These are phyloP conservation scores for Parnassius glacialis DNA, from an alignment of 2,888 invertebrate species.

Conservation along the genomic window DNA sequence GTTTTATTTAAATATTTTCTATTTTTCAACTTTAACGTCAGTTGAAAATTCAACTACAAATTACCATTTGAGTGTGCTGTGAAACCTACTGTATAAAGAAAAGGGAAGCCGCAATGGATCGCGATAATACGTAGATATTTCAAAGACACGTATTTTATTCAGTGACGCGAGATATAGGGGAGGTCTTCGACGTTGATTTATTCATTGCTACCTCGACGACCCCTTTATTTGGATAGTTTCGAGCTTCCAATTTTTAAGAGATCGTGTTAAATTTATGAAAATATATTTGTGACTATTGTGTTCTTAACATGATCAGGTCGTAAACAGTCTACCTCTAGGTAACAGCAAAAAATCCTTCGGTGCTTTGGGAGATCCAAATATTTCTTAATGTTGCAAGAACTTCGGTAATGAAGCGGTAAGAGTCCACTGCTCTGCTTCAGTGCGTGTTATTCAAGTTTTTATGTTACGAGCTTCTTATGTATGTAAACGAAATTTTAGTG, in stretches of 20 bases:
- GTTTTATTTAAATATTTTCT: no score
- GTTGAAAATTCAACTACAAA: conserved; percentile 1
- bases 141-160: conserved; percentile 74
- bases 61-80: conserved; percentile 18
- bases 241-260: background rate
- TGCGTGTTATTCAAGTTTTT: no score
- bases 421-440: no score
- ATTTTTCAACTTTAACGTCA: background rate
- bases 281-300: background rate
- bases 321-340: no score
- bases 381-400: no score
- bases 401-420: no score
- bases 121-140: conserved; percentile 63
- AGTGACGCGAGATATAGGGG: conserved; percentile 39
- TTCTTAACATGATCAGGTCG: no score
- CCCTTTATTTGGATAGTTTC: conserved; percentile 29
- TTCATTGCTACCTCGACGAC: conserved; percentile 52
- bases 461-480: no score
- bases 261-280: background rate
- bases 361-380: no score
- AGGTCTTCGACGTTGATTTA: conserved; percentile 61
- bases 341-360: no score
- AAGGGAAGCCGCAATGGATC: conserved; percentile 49
- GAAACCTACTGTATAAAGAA: conserved; percentile 38
- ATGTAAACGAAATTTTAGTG: no score